Evolutionary conservation across 1,140 invertebrate species (phyloP).

Genomic region (Magallana gigas): DNA sequence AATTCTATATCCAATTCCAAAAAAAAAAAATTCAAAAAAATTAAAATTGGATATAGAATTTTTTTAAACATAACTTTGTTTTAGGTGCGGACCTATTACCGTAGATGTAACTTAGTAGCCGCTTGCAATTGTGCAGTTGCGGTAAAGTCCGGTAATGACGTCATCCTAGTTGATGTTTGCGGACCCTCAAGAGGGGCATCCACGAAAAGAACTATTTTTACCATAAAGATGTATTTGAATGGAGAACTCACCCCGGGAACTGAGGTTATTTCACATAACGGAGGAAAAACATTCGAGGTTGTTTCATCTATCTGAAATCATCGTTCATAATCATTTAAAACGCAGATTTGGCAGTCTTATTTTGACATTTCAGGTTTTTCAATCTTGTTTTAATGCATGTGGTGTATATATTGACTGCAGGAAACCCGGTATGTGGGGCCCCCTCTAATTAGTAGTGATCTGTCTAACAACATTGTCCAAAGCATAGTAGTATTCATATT

Average conservation of each 20-base stretch:
- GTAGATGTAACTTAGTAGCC: constrained; percentile 57
- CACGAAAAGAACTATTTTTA: constrained; percentile 42
- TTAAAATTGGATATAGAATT: too few relatives aligned
- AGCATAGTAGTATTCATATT: too few relatives aligned
- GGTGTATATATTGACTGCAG: too few relatives aligned
- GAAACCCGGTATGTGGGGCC: too few relatives aligned
- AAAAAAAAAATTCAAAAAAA: background rate
- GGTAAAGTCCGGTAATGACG: constrained; percentile 70
- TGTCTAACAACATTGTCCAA: too few relatives aligned
- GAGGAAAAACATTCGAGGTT: constrained; percentile 60
- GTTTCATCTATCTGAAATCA: too few relatives aligned
- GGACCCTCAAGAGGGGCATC: constrained; percentile 44
- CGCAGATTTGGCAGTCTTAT: too few relatives aligned
- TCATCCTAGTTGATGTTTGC: constrained; percentile 73
- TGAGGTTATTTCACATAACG: constrained; percentile 51
- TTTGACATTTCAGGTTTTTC: too few relatives aligned
- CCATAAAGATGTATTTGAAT: constrained; percentile 62
- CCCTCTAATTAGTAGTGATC: too few relatives aligned
- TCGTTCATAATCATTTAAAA: too few relatives aligned
- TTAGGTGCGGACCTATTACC: constrained; percentile 64
- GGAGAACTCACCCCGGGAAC: constrained; percentile 69
- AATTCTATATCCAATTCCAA: background rate
- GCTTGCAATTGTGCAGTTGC: constrained; percentile 76
- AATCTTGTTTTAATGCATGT: too few relatives aligned
- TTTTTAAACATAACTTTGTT: background rate